Conservation (phyloP, 2,888 invertebrate species). For the Mayetiola destructor region DNA sequence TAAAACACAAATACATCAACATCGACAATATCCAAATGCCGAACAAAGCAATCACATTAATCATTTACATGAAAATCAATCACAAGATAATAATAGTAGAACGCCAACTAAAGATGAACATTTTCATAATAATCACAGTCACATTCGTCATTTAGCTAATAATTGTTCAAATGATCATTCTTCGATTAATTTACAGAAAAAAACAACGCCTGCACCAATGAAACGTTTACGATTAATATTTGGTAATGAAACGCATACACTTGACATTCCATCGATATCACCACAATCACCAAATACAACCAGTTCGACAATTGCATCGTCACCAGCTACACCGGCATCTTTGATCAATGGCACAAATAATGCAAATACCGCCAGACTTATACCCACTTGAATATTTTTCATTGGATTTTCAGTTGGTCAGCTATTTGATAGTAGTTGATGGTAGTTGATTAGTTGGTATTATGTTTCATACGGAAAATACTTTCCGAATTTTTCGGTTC, state of each 20-base stretch:
- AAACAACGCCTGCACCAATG: conserved; percentile 49
- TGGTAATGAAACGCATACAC: conserved; percentile 78
- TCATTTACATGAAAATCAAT: conserved; percentile 12
- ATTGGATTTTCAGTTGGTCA: no score
- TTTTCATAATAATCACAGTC: conserved; percentile 19
- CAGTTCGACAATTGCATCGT: no score
- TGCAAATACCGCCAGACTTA: no score
- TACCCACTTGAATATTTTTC: no score
- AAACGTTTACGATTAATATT: conserved; percentile 76
- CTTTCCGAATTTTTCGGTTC: no score
- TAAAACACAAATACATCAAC: background rate
- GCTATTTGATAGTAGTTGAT: no score
- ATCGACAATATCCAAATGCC: background rate
- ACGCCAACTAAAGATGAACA: background rate
- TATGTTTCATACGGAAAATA: no score
- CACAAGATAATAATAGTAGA: background rate
- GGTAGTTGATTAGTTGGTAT: no score
- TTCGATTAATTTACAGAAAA: conserved; percentile 28
- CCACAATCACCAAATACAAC: background rate
- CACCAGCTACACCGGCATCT: no score
- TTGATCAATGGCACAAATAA: no score
- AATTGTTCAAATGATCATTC: conserved; percentile 10
- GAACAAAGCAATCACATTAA: conserved; percentile 1
- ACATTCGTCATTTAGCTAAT: conserved; percentile 8
- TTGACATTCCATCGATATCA: conserved; percentile 60